These are phyloP conservation scores for Petrocephalus zakoni DNA, from an alignment of 2,113 vertebrate species.

Conservation along the genomic window DNA sequence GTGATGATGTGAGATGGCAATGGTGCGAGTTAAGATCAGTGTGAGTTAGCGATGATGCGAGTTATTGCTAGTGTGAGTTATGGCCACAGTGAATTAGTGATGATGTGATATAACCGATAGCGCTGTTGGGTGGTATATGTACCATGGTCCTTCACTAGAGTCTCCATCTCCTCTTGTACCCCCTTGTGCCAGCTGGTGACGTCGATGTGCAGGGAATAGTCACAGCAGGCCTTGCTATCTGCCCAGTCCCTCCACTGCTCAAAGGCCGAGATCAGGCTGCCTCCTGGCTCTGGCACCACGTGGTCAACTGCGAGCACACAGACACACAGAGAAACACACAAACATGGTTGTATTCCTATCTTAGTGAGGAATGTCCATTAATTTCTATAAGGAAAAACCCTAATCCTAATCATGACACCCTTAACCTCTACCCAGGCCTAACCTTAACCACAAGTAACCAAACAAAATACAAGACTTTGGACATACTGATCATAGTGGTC, in stretches of 20 bases:
- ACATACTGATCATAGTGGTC: constrained; percentile 97
- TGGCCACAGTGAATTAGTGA: neutral
- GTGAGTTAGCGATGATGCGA: neutral
- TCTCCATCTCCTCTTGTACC: constrained; percentile 93
- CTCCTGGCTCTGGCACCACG: constrained; percentile 82
- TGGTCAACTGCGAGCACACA: constrained; percentile 74
- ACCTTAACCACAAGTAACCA: neutral
- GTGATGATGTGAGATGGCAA: neutral
- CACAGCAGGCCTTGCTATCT: constrained; percentile 90
- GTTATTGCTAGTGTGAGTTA: neutral
- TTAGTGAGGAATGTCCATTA: neutral
- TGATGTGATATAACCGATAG: too few relatives aligned
- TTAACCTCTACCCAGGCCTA: neutral
- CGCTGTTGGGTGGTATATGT: constrained; percentile 26
- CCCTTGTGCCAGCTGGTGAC: constrained; percentile 96
- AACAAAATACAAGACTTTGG: neutral
- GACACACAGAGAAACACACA: neutral
- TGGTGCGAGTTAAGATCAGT: neutral
- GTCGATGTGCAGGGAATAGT: constrained; percentile 94
- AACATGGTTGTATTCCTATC: neutral
- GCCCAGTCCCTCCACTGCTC: constrained; percentile 98
- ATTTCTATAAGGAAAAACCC: neutral
- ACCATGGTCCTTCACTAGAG: constrained; percentile 95
- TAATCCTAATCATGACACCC: neutral
- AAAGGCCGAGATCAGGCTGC: constrained; percentile 79